Evolutionary conservation across 2,113 vertebrate species (phyloP), one percentile per base, ranked within the genome.

Genomic region (Dipodomys stephensi): DNA sequence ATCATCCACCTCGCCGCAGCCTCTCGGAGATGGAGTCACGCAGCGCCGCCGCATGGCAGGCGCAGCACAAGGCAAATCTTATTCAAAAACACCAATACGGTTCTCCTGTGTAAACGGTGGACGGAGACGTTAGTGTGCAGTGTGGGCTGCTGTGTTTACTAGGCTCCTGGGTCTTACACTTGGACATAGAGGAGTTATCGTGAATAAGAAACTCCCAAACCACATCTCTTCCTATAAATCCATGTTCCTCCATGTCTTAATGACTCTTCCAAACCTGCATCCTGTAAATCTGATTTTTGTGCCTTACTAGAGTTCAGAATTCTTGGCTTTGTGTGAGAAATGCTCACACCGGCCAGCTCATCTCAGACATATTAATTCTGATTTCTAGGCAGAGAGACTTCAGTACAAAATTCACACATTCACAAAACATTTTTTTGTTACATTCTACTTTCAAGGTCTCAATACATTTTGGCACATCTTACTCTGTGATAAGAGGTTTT

Each of bases 241-340:
- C 25, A 9, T 11, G 16, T 13, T 27, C 68, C 39, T 73, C 15
- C 49, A 81, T 25, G 16, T 53, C 7, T 10, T 1, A 1, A 39
- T 8, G 11, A 23, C 53, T 23, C 27, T 10, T 69, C 62, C 39
- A 57, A 46, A 69, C 0, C 5, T 92, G 72, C 44, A 12, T 73
- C 64, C 89, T 77, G n/a, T 20, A 46, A 72, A 25, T 46, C 11
- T 67, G 78, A 69, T 7, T 49, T 93, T 44, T 49, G 28, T 32
- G 91, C 12, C 49, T 94, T 60, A 16, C n/a, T 32, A 11, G 25
- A 39, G 62, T 28, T 32, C 25, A 83, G 57, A 67, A 9, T 82
- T 53, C 78, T 69, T n/a, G 8, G 57, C 27, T 80, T 35, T 22
- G 15, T 19, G 1, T 0, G 0, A 7, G 0, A 7, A 44, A 9